Conservation (phyloP, 2,113 vertebrate species). For the Drymodes brunneopygia region DNA sequence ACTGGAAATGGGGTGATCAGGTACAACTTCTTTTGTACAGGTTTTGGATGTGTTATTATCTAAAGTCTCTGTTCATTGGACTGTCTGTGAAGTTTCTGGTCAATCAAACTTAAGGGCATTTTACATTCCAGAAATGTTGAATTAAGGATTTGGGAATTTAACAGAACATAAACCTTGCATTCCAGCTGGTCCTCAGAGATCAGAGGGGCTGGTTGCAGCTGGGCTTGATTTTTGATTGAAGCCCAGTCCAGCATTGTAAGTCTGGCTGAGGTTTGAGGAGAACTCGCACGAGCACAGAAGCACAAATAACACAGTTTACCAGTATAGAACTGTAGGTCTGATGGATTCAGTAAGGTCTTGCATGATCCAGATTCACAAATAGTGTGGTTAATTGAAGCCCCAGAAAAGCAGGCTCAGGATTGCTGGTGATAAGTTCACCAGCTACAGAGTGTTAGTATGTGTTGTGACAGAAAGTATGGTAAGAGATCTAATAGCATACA, state of each 20-base stretch:
- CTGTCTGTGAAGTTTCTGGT: neutral
- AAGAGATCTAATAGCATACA: neutral
- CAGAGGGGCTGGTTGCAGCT: neutral
- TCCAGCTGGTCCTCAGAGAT: neutral
- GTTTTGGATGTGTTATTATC: neutral
- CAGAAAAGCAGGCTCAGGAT: neutral
- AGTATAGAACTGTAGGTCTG: neutral
- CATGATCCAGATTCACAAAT: accelerated
- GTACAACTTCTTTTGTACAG: slow-evolving; percentile 54
- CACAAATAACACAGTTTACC: neutral
- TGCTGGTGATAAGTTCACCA: neutral
- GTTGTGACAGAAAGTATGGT: neutral
- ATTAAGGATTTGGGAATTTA: neutral
- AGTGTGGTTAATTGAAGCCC: neutral
- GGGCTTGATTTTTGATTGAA: neutral
- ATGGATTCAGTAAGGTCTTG: neutral
- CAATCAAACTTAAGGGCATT: neutral
- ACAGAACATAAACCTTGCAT: neutral
- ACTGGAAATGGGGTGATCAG: slow-evolving; percentile 99
- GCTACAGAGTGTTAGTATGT: neutral
- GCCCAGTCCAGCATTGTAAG: neutral
- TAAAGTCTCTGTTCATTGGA: neutral
- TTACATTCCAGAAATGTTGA: neutral
- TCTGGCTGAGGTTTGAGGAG: neutral
- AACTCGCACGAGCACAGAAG: neutral